Evolutionary conservation across 2,797 vertebrate genomes (phyloP), one percentile per base, ranked within the genome.

Genomic region (Agapornis canus): DNA sequence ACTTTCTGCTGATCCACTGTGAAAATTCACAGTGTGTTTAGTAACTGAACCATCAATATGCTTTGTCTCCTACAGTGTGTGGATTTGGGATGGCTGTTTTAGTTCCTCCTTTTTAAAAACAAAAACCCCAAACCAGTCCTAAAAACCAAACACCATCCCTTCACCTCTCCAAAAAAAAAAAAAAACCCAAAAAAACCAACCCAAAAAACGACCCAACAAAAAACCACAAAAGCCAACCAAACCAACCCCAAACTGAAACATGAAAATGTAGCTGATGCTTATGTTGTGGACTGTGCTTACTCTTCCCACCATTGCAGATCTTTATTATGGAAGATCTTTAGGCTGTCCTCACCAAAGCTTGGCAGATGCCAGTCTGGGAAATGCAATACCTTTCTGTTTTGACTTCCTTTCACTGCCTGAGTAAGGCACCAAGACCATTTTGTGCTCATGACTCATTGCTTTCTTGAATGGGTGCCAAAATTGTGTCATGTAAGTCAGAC

Each of bases 1-100:
- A 96, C 89, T 92, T 97, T 97, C 94, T 97, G 91, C 93, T 95
- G 97, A 97, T 97, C 95, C 49, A 54, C 86, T 97, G 94, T 95
- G 97, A 97, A 97, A 97, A 95, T 96, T 95, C 92, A 45, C 90
- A 76, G 81, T 57, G 49, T 86, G 85, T 94, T 96, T 91, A 94
- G 93, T 95, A 97, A 95, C 92, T 16, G 32, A 86, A 81, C 81
- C 94, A 96, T 90, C 94, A 92, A 82, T 91, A 88, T 42, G 82
- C 80, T 92, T 95, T 94, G 69, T 80, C 90, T 96, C 81, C 76
- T 79, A 60, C 73, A 82, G 90, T 0, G 57, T 60, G 45, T 35
- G 72, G 82, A 40, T 80, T 80, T 61, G 83, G 64, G 65, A 63
- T 0, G 48, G 59, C 1, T 0, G 8, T 49, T 81, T 81, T 59